phyloP scores from a whole-genome alignment of 2,888 invertebrate genomes.

The Argyresthia albistria region DNA sequence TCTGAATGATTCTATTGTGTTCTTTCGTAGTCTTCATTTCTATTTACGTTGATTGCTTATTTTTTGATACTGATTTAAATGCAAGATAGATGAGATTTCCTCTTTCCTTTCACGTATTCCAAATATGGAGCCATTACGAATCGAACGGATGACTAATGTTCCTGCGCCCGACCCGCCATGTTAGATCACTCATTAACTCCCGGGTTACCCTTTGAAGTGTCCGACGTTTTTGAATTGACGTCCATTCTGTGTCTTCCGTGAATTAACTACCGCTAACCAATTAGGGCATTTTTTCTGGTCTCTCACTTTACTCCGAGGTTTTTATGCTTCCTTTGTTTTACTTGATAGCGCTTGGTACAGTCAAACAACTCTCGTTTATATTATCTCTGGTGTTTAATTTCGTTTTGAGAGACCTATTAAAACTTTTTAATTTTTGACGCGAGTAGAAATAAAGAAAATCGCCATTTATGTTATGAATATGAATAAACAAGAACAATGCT shows the following conservation, averaged over 20 bases:
- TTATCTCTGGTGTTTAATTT: no score
- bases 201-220: conserved; percentile 42
- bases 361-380: no score
- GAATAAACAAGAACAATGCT: no score
- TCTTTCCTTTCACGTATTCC: not conserved
- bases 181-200: conserved; percentile 46
- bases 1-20: no score
- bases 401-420: no score
- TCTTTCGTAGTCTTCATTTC: no score
- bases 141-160: conserved; percentile 1
- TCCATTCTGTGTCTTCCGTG: conserved; percentile 31
- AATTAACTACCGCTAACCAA: conserved; percentile 39
- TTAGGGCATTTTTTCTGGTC: conserved; percentile 50
- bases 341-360: not conserved
- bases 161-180: conserved; percentile 15
- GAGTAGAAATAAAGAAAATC: no score
- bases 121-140: not conserved
- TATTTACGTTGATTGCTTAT: no score
- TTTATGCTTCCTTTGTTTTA: conserved; percentile 13
- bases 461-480: no score
- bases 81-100: no score
- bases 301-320: conserved; percentile 16
- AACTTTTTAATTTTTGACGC: no score
- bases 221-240: conserved; percentile 25
- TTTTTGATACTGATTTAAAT: no score